Percentiles rank a stretch among this genome's conserved stretches.
Evolutionary conservation across 2,113 vertebrate genomes (phyloP).

Genomic region (Pantherophis guttatus): DNA sequence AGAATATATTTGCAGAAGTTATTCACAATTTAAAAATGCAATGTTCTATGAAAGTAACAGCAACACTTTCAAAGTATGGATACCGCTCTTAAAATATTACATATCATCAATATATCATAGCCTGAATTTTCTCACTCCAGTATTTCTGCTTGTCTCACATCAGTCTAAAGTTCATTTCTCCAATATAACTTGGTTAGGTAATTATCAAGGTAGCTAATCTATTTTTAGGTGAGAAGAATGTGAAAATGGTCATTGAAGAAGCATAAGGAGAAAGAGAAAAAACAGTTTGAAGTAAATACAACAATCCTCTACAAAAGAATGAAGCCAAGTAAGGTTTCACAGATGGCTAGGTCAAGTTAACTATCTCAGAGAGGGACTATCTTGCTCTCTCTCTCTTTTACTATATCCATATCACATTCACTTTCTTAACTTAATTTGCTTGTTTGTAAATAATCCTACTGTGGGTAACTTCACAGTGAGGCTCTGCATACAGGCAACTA

Average conservation of each 20-base stretch:
- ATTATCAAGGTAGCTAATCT: conserved; percentile 9
- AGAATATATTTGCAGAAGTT: not conserved
- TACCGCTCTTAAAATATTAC: not conserved
- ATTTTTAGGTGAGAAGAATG: not conserved
- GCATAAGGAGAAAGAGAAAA: not conserved
- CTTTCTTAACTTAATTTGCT: conserved; percentile 51
- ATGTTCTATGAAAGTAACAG: not conserved
- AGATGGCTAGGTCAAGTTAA: conserved; percentile 56
- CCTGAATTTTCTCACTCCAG: not conserved
- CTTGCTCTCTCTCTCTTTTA: conserved; percentile 21
- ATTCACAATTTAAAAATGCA: not conserved
- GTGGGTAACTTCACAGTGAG: conserved; percentile 6
- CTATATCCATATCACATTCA: not conserved
- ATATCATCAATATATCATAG: not conserved
- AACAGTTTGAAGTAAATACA: conserved; percentile 36
- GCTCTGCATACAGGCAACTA: not conserved
- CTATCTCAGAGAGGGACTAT: conserved; percentile 13
- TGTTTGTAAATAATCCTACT: conserved; percentile 55
- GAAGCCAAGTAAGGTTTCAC: conserved; percentile 53
- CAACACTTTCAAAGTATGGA: no score
- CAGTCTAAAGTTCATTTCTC: not conserved
- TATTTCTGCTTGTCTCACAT: accelerated
- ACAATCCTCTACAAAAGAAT: conserved; percentile 33
- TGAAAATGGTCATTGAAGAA: accelerated
- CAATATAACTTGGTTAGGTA: not conserved